Base-by-base conservation (phyloP, 2,888 invertebrate species). In the Thecocarcelia acutangulata region DNA sequence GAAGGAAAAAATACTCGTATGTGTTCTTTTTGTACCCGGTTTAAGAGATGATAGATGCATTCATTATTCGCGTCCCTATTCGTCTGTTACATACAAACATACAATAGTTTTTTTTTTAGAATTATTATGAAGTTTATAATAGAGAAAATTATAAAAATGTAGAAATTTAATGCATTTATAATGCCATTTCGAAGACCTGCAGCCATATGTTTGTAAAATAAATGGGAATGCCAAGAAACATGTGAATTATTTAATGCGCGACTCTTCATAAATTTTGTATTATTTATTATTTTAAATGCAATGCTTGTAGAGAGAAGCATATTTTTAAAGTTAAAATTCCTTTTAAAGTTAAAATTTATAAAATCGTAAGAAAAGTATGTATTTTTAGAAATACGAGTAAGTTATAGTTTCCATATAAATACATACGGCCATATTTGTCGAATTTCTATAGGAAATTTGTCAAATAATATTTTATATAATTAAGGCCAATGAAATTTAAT, bases 101-200 rank as follows among this genome's bases (percentile, higher is more conserved):
- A 50, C 50, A 12, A 24, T 15, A 17, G 21, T 13, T 13, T 37
- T 21, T 37, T 21, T 46, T 64, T 40, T 40, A 13, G 19, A 50
- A 52, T 58, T 42, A 21, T 61, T 63, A 46, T 48, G 4, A 15
- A 76, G 24, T 75, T 75, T 80, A 76, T 76, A 70, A 66, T 80
- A 21, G 58, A 37, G 68, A 73, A 76, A 80, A 74, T 79, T 79
- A 74, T 56, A 68, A 74, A 74, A 68, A 72, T 54, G 68, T 59
- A 54, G 48, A 66, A 77, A 81, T 81, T 81, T 77, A 81, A 81
- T 81, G 81, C 81, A 81, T 81, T 77, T 81, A 73, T 81, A 81
- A 81, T 81, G 77, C 66, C 46, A 69, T 58, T 80, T 69, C 59
- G 56, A 44, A 46, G 46, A 33, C 54, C 54, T 13, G 12, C 70